A percentile compares a stretch with the other conserved stretches of the same genome.
Conservation (phyloP, 37 sponge, comb jelly and placozoan species). For the Spongilla lacustris region DNA sequence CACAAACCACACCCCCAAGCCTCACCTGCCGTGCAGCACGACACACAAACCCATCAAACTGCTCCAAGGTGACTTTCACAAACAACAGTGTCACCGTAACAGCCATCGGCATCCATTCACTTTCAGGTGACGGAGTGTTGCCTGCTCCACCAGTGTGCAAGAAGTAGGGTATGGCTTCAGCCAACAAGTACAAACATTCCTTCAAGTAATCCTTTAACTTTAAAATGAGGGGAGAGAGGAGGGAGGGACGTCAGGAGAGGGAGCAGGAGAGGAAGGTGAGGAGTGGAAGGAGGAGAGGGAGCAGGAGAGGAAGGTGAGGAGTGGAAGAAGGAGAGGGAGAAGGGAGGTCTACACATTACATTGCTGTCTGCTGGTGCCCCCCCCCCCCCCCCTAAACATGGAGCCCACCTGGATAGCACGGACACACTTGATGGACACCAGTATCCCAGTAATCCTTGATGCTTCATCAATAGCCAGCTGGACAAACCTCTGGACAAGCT, state of each 20-base stretch:
- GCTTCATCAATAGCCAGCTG: conserved; percentile 11
- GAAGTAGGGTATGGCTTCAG: conserved; percentile 23
- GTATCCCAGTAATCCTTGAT: conserved; percentile 28
- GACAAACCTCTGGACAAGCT: conserved; percentile 25
- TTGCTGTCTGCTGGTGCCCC: neutral
- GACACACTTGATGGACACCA: conserved; percentile 40
- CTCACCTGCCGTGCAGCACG: conserved; percentile 43
- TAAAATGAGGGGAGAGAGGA: neutral
- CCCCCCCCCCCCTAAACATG: too few species aligned
- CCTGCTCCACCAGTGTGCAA: neutral
- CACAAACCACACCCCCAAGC: neutral
- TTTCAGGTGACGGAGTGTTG: neutral
- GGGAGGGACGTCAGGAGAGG: too few species aligned
- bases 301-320: too few species aligned
- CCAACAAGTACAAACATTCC: conserved; percentile 17
- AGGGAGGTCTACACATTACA: neutral
- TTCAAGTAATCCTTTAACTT: conserved; percentile 50
- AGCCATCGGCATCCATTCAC: neutral
- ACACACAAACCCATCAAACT: conserved; percentile 53
- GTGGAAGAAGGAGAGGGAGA: too few species aligned
- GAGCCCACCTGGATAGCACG: conserved; percentile 41
- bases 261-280: too few species aligned
- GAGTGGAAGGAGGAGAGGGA: too few species aligned
- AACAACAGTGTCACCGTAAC: neutral
- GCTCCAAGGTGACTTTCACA: conserved; percentile 23